Evolutionary conservation across 1,140 invertebrate species (phyloP).

Genomic region (Conus ventricosus): DNA sequence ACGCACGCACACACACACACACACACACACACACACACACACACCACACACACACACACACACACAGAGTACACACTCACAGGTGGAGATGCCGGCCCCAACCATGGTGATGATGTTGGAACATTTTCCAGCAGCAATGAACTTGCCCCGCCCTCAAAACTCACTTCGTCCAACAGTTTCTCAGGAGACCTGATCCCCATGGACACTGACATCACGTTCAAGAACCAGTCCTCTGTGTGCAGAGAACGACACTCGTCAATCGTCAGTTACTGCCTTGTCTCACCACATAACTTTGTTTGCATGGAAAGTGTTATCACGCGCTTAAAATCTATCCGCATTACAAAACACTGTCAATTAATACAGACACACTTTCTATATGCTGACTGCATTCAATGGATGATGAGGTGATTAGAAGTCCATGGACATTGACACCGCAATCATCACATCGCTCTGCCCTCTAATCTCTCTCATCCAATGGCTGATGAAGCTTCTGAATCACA

Average conservation of each 20-base stretch:
- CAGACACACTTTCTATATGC: too few species aligned
- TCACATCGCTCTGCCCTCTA: too few species aligned
- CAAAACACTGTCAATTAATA: not conserved
- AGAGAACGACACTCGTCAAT: not conserved
- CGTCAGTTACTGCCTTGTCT: not conserved
- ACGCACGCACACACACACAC: not conserved
- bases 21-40: slow-evolving; percentile 13
- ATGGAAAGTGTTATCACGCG: not conserved
- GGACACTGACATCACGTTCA: not conserved
- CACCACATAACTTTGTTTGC: not conserved
- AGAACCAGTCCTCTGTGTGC: not conserved
- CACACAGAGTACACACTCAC: slow-evolving; percentile 2
- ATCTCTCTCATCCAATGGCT: too few species aligned
- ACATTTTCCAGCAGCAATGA: slow-evolving; percentile 84
- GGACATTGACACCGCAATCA: too few species aligned
- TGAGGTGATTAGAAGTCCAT: too few species aligned
- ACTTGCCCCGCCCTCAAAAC: slow-evolving; percentile 81
- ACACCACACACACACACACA: slow-evolving; percentile 9
- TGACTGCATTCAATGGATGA: too few species aligned
- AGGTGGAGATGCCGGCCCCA: slow-evolving; percentile 94
- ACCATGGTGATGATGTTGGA: slow-evolving; percentile 93
- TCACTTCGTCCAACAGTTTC: slow-evolving; percentile 56
- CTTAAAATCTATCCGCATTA: not conserved
- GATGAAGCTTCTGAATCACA: too few species aligned
- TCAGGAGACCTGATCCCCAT: not conserved